These are phyloP conservation scores for Procambarus clarkii DNA, from an alignment of 1,140 invertebrate genomes.

Conservation along the genomic window DNA sequence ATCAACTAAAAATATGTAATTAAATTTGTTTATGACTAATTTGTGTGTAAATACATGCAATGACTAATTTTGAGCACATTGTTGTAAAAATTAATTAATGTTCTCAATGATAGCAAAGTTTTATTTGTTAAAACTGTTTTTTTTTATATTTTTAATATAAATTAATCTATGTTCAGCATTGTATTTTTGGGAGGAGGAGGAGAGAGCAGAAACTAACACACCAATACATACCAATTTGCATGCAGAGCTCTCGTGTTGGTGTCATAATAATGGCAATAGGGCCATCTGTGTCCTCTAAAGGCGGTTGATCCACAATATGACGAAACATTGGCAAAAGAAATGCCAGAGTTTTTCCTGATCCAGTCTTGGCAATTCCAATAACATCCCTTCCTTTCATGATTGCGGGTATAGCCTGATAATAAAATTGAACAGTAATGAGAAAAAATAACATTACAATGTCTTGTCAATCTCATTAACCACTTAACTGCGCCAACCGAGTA, in stretches of 20 bases:
- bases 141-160: too few species aligned
- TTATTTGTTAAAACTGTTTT: too few species aligned
- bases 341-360: conserved; percentile 98
- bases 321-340: conserved; percentile 99
- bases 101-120: too few species aligned
- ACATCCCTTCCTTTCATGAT: conserved; percentile 97
- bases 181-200: too few species aligned
- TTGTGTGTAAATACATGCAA: too few species aligned
- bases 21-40: too few species aligned
- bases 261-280: conserved; percentile 98
- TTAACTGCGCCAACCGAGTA: too few species aligned
- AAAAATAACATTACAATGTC: background rate
- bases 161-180: too few species aligned
- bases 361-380: conserved; percentile 99
- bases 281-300: conserved; percentile 95
- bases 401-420: conserved; percentile 94
- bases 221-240: conserved; percentile 88
- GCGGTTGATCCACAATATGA: conserved; percentile 96
- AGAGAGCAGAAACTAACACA: too few species aligned
- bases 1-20: too few species aligned
- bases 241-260: conserved; percentile 97
- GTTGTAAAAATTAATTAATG: too few species aligned
- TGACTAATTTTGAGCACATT: too few species aligned
- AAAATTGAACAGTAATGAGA: background rate
- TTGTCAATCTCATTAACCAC: background rate